Base-by-base conservation (phyloP, 2,888 invertebrate species). In the Tenthredo notha region DNA sequence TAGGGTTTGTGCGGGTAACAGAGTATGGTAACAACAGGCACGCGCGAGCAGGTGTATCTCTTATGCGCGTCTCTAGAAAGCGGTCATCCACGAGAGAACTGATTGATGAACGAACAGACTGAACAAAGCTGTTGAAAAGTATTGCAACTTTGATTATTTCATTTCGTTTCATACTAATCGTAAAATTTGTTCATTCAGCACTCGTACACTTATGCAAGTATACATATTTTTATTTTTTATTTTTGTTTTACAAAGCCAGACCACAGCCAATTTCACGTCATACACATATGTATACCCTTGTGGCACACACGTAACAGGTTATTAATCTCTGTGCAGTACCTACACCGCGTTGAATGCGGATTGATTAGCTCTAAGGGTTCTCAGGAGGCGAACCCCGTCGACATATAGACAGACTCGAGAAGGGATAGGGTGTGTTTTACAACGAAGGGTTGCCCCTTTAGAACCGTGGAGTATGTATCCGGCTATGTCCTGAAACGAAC, bases 311-410 rank as follows among this genome's bases (percentile, higher is more conserved):
- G 61, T 80, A 80, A 61, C 80, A 80, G 80, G 80, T 80, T 80
- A 80, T 80, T 80, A 50, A 80, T 80, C 61, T 54, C 33, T 1
- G 15, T 1, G 15, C 33, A 29, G 18, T 74, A 43, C 33, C 54
- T 50, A 18, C 15, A 33, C 37, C 58, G 61, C 86, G 88, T 87
- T 91, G 92, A 91, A 91, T 91, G 90, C 91, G 89, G 89, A 80
- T 91, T 91, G 91, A 91, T 91, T 91, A 91, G 90, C 90, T 91
- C 88, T 90, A 91, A 91, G 91, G 90, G 91, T 88, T 86, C 85
- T 84, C 86, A 82, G 83, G 74, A 84, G 84, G 80, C 67, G 86
- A 85, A 85, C 21, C 80, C 15, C n/a, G 40, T 61, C 58, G 75
- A 85, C 40, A 65, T 74, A 86, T 70, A 70, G 78, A 86, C 65